Conservation (phyloP, 2,888 invertebrate species). For the Volucella bombylans region DNA sequence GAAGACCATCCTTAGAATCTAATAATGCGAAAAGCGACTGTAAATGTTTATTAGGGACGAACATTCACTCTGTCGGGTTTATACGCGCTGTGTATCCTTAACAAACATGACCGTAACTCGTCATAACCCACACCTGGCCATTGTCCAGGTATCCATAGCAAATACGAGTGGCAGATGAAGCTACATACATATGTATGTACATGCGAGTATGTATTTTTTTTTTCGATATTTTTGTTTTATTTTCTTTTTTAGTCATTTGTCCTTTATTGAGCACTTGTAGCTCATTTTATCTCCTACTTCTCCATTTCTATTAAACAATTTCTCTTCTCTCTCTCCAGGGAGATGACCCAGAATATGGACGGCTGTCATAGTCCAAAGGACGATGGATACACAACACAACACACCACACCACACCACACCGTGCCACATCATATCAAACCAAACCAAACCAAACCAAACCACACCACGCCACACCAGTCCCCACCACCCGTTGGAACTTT, state of each 20-base stretch:
- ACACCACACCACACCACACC: neutral
- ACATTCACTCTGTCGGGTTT: constrained; percentile 38
- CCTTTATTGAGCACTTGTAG: constrained; percentile 73
- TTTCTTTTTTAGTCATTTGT: constrained; percentile 56
- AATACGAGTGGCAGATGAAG: neutral
- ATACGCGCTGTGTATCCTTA: constrained; percentile 55
- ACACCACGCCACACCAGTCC: too few relatives aligned
- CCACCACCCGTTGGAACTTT: constrained; percentile 52
- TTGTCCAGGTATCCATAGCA: constrained; percentile 1
- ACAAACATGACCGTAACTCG: constrained; percentile 62
- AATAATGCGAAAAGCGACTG: constrained; percentile 64
- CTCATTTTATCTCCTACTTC: constrained; percentile 68
- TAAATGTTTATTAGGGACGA: constrained; percentile 64
- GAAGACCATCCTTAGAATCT: constrained; percentile 31
- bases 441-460: too few relatives aligned
- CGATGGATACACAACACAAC: constrained; percentile 37
- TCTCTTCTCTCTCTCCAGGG: constrained; percentile 70
- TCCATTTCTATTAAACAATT: constrained; percentile 67
- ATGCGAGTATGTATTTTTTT: neutral
- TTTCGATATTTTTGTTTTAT: constrained; percentile 19
- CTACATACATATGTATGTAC: neutral
- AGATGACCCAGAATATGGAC: constrained; percentile 74
- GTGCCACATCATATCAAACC: too few relatives aligned
- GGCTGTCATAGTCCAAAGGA: constrained; percentile 65
- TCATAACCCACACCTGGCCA: constrained; percentile 62